These are phyloP conservation scores for Deroplatys truncata DNA, from an alignment of 2,888 invertebrate species.

Conservation along the genomic window DNA sequence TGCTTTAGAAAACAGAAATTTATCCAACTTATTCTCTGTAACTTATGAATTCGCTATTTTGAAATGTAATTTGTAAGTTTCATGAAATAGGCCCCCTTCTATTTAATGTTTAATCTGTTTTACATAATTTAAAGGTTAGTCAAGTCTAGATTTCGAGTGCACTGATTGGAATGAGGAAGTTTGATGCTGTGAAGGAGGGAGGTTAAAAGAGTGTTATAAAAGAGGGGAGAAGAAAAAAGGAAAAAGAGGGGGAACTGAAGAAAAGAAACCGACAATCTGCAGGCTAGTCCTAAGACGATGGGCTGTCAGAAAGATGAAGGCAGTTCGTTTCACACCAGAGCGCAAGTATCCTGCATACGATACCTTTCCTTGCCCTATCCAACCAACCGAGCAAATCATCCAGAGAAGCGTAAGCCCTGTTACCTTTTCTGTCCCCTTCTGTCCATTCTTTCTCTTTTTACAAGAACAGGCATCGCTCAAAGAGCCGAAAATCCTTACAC, in stretches of 20 bases:
- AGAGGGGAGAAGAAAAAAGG: background rate
- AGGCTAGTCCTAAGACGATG: background rate
- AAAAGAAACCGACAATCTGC: background rate
- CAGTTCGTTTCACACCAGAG: background rate
- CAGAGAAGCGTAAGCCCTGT: background rate
- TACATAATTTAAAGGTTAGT: background rate
- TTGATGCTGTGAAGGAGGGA: background rate
- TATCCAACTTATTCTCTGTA: too few relatives aligned
- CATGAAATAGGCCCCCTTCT: too few relatives aligned
- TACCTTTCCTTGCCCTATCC: background rate
- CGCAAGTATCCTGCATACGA: background rate
- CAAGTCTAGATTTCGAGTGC: background rate
- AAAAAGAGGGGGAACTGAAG: background rate
- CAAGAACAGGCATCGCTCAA: background rate
- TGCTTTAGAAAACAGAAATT: too few relatives aligned
- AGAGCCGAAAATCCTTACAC: background rate
- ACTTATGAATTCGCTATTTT: too few relatives aligned
- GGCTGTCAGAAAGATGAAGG: slow-evolving; percentile 2
- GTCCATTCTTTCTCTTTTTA: background rate
- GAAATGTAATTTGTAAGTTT: too few relatives aligned
- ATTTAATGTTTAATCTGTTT: background rate
- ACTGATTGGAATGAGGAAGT: background rate
- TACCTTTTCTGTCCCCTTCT: background rate
- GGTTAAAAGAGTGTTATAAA: background rate
- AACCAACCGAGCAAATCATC: background rate